phyloP scores from a whole-genome alignment of 2,113 vertebrate species.

The Polyodon spathula region DNA sequence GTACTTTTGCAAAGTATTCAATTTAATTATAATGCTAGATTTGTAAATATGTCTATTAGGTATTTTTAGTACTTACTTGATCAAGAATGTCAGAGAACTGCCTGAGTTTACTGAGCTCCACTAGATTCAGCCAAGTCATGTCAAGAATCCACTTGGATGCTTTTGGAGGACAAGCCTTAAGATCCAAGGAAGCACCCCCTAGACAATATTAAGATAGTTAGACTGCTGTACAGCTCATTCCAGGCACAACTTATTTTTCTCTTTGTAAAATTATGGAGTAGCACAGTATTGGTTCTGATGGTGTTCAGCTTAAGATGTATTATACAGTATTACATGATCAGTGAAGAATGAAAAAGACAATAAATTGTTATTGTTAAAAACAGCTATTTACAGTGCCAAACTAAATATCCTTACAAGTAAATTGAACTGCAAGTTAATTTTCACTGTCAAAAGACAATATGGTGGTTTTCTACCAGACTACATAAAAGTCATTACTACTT shows the following conservation, averaged over 20 bases:
- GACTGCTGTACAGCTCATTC: background rate
- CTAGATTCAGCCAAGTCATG: slow-evolving; percentile 93
- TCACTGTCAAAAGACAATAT: too few relatives aligned
- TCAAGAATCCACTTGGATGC: slow-evolving; percentile 90
- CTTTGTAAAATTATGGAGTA: background rate
- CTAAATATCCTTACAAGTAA: too few relatives aligned
- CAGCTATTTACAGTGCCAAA: background rate
- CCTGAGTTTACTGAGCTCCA: slow-evolving; percentile 82
- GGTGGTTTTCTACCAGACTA: too few relatives aligned
- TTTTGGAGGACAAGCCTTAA: slow-evolving; percentile 85
- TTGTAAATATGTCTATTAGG: too few relatives aligned
- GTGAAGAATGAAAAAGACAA: background rate
- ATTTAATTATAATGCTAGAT: too few relatives aligned
- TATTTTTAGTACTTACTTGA: slow-evolving; percentile 52
- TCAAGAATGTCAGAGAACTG: slow-evolving; percentile 84
- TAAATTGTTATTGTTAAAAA: background rate
- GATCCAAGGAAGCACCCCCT: slow-evolving; percentile 91
- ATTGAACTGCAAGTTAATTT: too few relatives aligned
- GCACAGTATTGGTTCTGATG: background rate
- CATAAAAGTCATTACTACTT: too few relatives aligned
- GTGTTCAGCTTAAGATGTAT: background rate
- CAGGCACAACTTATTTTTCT: background rate
- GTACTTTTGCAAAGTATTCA: too few relatives aligned
- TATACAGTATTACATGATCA: background rate
- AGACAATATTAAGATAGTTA: slow-evolving; percentile 7